Percentiles rank a stretch among this genome's conserved stretches.
Conservation (phyloP, 2,113 vertebrate genomes). For the Neogale vison region DNA sequence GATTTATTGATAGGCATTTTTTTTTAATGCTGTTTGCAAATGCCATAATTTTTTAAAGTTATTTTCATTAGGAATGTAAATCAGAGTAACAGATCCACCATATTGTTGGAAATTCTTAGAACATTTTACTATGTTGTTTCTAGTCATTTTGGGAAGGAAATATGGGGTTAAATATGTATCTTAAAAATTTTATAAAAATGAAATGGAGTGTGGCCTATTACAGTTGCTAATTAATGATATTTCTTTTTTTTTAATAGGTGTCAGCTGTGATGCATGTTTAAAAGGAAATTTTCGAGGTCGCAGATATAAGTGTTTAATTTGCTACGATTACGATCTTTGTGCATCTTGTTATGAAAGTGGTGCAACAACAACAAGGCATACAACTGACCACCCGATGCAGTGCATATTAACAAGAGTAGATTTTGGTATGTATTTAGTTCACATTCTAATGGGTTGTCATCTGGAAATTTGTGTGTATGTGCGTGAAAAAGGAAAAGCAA, state of each 20-base stretch:
- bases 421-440: constrained; percentile 91
- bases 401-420: constrained; percentile 99
- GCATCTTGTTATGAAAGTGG: constrained; percentile 99
- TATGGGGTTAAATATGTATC: background rate
- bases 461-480: background rate
- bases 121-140: background rate
- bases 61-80: background rate
- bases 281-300: constrained; percentile 99
- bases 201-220: constrained; percentile 51
- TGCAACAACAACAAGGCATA: constrained; percentile 97
- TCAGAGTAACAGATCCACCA: background rate
- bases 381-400: constrained; percentile 99
- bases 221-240: constrained; percentile 61
- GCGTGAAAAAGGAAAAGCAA: background rate
- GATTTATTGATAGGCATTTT: background rate
- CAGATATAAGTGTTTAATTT: constrained; percentile 99
- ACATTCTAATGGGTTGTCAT: background rate
- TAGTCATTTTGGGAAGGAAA: constrained; percentile 25
- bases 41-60: background rate
- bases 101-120: background rate
- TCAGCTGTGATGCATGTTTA: constrained; percentile 99
- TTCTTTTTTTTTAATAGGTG: constrained; percentile 89
- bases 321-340: constrained; percentile 99
- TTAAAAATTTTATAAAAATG: constrained; percentile 8
- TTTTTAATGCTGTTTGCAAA: background rate